A percentile compares a stretch with the other conserved stretches of the same genome.
Conservation (phyloP, 2,888 invertebrate genomes). For the Ophraella communa region DNA sequence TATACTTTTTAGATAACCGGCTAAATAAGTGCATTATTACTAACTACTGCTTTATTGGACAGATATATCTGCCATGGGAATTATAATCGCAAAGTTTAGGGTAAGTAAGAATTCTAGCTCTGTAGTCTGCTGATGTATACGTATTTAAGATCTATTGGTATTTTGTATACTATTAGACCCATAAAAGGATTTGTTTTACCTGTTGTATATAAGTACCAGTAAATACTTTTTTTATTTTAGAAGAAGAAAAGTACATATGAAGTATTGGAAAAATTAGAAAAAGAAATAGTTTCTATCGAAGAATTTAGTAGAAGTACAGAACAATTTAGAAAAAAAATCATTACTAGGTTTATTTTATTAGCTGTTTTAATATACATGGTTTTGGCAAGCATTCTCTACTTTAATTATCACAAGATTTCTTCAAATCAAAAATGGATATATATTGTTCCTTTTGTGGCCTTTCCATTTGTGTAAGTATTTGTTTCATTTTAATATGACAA, state of each 20-base stretch:
- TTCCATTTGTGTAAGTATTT: constrained; percentile 78
- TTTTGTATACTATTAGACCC: too few species aligned
- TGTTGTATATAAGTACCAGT: too few species aligned
- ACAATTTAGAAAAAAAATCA: constrained; percentile 79
- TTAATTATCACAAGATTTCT: constrained; percentile 79
- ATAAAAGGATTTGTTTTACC: too few species aligned
- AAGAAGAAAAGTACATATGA: constrained; percentile 66
- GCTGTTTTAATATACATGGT: constrained; percentile 72
- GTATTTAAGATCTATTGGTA: not conserved
- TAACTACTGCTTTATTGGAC: not conserved
- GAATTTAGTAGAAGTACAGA: constrained; percentile 81
- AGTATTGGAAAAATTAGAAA: constrained; percentile 74
- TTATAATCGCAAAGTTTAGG: constrained; percentile 72
- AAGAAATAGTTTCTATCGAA: constrained; percentile 82
- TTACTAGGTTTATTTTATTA: constrained; percentile 74
- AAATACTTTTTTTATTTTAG: constrained; percentile 51
- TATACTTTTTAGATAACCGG: not conserved
- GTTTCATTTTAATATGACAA: not conserved
- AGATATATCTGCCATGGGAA: constrained; percentile 63
- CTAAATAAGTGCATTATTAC: not conserved
- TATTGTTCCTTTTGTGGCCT: constrained; percentile 77
- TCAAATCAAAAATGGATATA: constrained; percentile 77
- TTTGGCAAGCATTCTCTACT: constrained; percentile 77
- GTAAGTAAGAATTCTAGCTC: constrained; percentile 62
- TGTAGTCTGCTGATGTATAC: not conserved